Evolutionary conservation across 1,140 invertebrate species (phyloP).

Genomic region (Drosophila pachea): DNA sequence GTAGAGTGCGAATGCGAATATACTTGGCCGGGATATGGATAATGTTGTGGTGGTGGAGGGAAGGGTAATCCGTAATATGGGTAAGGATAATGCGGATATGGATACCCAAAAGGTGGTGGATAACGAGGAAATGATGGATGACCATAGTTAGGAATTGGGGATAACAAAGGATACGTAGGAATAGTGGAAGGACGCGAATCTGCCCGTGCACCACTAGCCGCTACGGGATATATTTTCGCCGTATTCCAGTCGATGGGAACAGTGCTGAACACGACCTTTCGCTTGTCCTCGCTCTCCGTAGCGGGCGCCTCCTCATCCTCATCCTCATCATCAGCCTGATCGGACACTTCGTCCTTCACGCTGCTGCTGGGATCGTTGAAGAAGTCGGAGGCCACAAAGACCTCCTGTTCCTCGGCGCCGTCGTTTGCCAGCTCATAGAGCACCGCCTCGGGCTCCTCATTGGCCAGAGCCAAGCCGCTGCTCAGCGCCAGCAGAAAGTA

Average conservation of each 20-base stretch:
- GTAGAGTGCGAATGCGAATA: no score
- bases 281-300: neutral
- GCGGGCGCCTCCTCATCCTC: neutral
- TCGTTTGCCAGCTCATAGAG: neutral
- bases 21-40: no score
- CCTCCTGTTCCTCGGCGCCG: conserved; percentile 1
- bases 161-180: no score
- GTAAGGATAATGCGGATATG: neutral
- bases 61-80: neutral
- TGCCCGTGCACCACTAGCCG: no score
- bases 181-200: no score
- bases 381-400: neutral
- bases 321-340: neutral
- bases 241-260: neutral
- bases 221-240: neutral
- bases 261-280: neutral
- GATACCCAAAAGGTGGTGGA: neutral
- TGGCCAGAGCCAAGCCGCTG: conserved; percentile 10
- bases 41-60: neutral
- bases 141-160: no score
- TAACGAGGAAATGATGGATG: neutral
- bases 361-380: neutral
- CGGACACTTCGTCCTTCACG: neutral
- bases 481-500: conserved; percentile 16
- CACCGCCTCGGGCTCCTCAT: neutral